Base-by-base conservation (phyloP, 2,113 vertebrate species). In the Chamaea fasciata region DNA sequence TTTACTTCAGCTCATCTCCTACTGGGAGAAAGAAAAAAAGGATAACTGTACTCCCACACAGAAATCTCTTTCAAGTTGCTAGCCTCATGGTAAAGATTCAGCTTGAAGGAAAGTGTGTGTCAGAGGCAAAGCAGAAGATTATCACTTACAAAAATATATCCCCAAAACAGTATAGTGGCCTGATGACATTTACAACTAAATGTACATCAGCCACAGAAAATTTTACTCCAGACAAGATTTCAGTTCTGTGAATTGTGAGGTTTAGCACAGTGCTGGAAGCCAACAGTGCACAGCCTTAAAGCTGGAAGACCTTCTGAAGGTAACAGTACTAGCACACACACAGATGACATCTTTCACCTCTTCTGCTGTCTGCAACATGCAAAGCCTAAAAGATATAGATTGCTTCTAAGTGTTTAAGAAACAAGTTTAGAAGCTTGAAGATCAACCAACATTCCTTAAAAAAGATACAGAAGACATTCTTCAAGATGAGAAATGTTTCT, bases 31-130 rank as follows among this genome's bases (percentile, higher is more conserved):
- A 89, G 83, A 82, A 94, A 90, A 90, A 95, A 94, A 80, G 74
- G 57, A 89, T 91, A 95, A 90, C 60, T 92, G 64, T 74, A 95
- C 87, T 97, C 76, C 88, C 63, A 91, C 83, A 96, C 76, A 96
- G 74, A 94, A 82, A 94, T 67, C 41, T 76, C 85, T 95, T 97
- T 92, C 42, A 96, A 91, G 88, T 93, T 56, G 79, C 92, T 93
- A 93, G 83, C 63, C 71, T 96, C 35, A 49, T 70, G 65, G 76
- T 94, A 63, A 82, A 95, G 83, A 96, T 94, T 92, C 83, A 93
- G 80, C 44, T 94, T 75, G 63, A 94, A 94, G 87, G 76, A 90
- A 92, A 89, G 83, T 50, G 75, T 44, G 52, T 93, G 70, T 93
- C 82, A 92, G 59, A 90, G 65, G 57, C 69, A 92, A 95, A 83